Evolutionary conservation across 2,888 invertebrate species (phyloP), one percentile per base, ranked within the genome.

Genomic region (Gari tellinella): DNA sequence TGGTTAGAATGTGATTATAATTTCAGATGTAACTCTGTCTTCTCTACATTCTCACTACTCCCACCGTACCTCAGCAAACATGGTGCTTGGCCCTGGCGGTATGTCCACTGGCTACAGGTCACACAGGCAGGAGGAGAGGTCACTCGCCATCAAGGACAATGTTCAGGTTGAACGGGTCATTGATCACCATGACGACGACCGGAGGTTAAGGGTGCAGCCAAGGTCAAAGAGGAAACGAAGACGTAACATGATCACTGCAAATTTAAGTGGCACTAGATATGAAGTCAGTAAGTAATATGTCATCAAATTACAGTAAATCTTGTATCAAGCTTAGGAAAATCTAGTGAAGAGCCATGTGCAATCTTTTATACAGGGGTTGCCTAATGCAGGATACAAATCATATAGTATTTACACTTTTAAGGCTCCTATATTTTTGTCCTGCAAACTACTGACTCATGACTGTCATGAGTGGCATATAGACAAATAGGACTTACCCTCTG

Each of bases 181-280:
- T 5, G 40, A 53, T n/a, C 74, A 83, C 14, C 37, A 72, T n/a
- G 72, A 78, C n/a, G 69, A 67, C 15, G 67, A 76, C n/a, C 45
- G 58, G 25, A 15, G 64, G 26, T 49, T 58, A 53, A 60, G 72
- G 55, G 26, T 56, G 53, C 76, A 73, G 60, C 66, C 83, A 25
- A 75, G 81, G 67, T 81, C 84, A 19, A 86, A 84, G 48, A 72
- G 83, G 67, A 87, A 84, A 62, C 83, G 81, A 63, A 83, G 84
- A 52, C 72, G 74, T 31, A 82, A 82, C 53, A 72, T 79, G 26
- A 80, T 91, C 25, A 86, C 90, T 19, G 91, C 89, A 2, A 91
- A 91, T 73, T 79, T 91, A n/a, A 84, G 84, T 79, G 90, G 90
- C 26, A 91, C 91, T 2, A 80, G 90, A 83, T 91, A 91, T 84